Conservation (phyloP, 2,113 vertebrate genomes). For the Callaeas wilsoni region DNA sequence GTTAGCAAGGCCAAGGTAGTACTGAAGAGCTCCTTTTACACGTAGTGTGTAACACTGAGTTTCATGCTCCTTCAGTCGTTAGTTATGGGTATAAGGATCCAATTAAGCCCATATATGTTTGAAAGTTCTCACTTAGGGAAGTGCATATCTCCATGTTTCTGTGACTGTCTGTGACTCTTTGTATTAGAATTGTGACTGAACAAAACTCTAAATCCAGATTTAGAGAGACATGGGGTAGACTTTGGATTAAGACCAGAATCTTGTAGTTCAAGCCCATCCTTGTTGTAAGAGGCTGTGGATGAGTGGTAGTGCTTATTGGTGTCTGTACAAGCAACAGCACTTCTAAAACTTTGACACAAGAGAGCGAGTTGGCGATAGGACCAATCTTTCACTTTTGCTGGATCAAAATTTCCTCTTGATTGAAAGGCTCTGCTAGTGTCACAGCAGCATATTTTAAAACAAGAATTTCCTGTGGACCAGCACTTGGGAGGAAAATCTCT, state of each 20-base stretch:
- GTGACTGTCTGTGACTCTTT: not conserved
- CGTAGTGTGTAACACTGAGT: not conserved
- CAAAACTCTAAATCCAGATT: not conserved
- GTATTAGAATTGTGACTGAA: not conserved
- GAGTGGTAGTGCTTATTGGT: not conserved
- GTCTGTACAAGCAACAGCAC: not conserved
- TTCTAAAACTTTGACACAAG: not conserved
- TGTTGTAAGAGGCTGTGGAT: not conserved
- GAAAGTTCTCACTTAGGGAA: not conserved
- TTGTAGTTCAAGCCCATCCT: not conserved
- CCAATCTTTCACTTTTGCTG: not conserved
- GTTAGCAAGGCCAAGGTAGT: not conserved
- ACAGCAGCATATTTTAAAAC: not conserved
- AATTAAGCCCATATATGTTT: conserved; percentile 3
- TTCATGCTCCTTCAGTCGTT: conserved; percentile 27
- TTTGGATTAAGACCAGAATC: not conserved
- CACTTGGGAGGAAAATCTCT: conserved; percentile 26
- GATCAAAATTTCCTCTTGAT: not conserved
- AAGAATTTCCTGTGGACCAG: not conserved
- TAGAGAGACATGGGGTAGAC: not conserved
- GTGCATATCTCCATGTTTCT: not conserved
- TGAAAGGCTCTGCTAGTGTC: not conserved
- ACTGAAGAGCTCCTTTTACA: not conserved
- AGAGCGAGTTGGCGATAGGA: not conserved
- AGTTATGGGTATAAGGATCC: conserved; percentile 16